These are phyloP conservation scores for Gerris lacustris DNA, from an alignment of 2,888 invertebrate species.

Conservation along the genomic window DNA sequence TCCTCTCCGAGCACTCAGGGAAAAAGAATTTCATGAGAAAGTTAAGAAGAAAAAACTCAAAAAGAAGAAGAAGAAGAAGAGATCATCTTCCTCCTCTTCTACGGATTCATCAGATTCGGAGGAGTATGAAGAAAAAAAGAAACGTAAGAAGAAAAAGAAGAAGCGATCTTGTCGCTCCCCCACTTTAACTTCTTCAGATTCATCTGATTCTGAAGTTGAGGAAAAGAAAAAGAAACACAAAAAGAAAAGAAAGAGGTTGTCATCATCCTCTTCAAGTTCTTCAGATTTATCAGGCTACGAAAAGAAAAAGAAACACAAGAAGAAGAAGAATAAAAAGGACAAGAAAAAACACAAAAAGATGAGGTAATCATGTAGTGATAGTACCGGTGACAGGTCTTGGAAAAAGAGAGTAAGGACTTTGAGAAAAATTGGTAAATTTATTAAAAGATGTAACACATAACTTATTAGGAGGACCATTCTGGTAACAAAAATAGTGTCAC, in stretches of 20 bases:
- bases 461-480: too few species aligned
- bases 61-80: slow-evolving; percentile 39
- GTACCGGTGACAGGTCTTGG: too few species aligned
- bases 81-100: slow-evolving; percentile 32
- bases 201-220: slow-evolving; percentile 15
- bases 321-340: slow-evolving; percentile 36
- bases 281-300: slow-evolving; percentile 16
- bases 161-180: slow-evolving; percentile 15
- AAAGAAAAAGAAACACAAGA: slow-evolving; percentile 20
- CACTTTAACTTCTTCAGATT: too few species aligned
- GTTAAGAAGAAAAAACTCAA: slow-evolving; percentile 48
- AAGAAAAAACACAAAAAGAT: slow-evolving; percentile 36
- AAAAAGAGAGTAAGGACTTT: too few species aligned
- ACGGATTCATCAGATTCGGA: slow-evolving; percentile 31
- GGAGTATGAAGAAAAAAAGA: slow-evolving; percentile 32
- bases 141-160: slow-evolving; percentile 30
- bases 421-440: too few species aligned
- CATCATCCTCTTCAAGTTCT: neutral
- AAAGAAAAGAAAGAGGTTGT: slow-evolving; percentile 14
- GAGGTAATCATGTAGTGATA: slow-evolving; percentile 15
- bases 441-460: too few species aligned
- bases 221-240: slow-evolving; percentile 28
- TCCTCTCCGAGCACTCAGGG: slow-evolving; percentile 65
- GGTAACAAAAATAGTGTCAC: too few species aligned
- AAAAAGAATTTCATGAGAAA: slow-evolving; percentile 62